Base-by-base conservation (phyloP, 1,140 invertebrate genomes). In the Cyrtorhinus lividipennis region DNA sequence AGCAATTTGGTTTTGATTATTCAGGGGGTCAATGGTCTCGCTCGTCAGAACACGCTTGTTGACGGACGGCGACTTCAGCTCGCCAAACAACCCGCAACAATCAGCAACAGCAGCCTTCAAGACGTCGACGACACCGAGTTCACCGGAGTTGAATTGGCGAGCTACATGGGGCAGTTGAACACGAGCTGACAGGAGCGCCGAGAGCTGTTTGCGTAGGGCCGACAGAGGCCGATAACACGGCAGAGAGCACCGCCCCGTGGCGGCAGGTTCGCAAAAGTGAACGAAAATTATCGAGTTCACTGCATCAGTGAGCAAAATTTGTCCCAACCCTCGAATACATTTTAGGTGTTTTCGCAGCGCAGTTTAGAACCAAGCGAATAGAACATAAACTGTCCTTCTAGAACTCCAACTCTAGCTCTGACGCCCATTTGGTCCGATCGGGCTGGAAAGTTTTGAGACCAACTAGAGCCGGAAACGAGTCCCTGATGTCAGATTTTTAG, bases 51-150 rank as follows among this genome's bases (percentile, higher is more conserved):
- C 5, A 22, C 20, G 3, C 5, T 22, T 10, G 5, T 20, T 5
- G 48, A 53, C 48, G 48, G 20, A 20, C 8, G 48, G 20, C 24
- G 58, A n/a, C 27, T 59, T 22, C 24, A 15, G 69, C 69, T 12
- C 71, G 69, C 1, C 12, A 38, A 24, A 38, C 62, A 12, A 53
- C 18, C 46, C 25, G 46, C 63, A n/a, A 60, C 80, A 25, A 86
- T 86, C 59, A 84, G 82, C 66, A 86, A 86, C 72, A 84, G 82
- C 3, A 86, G 83, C 69, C 73, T 86, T 1, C 81, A 85, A 62
- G 83, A 86, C 69, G 70, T 83, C 58, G 81, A 81, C 53, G 80
- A 83, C 63, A 78, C 78, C 15, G 84, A 86, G 66, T 80, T 82
- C 64, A 81, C 75, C 1, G 80, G 80, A 18, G 72, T 78, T 26